A percentile compares a stretch with the other conserved stretches of the same genome.
Conservation (phyloP, 1,140 invertebrate species). For the Conopomorpha cramerella region DNA sequence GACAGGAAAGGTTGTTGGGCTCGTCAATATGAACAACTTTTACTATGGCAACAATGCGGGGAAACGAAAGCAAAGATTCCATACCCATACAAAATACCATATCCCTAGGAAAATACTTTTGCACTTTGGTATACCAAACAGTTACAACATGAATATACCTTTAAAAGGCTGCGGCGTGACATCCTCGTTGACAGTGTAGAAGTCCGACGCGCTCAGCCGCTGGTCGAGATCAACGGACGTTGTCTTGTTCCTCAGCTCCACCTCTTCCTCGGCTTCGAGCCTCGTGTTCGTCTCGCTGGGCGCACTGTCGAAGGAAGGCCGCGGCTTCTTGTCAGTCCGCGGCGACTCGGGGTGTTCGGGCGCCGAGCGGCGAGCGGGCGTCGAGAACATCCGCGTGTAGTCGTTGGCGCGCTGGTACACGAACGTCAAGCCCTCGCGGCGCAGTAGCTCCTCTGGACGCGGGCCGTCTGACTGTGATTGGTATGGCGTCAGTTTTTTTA, state of each 20-base stretch:
- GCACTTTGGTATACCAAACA: too few species aligned
- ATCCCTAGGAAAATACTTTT: too few species aligned
- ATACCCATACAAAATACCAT: too few species aligned
- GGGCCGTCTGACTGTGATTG: conserved; percentile 16
- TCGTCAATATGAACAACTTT: too few species aligned
- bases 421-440: conserved; percentile 53
- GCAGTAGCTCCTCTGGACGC: conserved; percentile 32
- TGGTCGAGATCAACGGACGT: conserved; percentile 12
- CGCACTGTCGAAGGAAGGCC: conserved; percentile 11
- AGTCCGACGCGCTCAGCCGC: conserved; percentile 52
- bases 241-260: conserved; percentile 27
- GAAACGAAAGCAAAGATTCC: too few species aligned
- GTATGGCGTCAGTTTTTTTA: too few species aligned
- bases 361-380: conserved; percentile 37
- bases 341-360: conserved; percentile 38
- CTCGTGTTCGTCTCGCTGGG: background rate
- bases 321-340: conserved; percentile 47
- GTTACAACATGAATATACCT: too few species aligned
- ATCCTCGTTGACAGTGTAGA: conserved; percentile 50
- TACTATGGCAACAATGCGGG: too few species aligned
- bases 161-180: conserved; percentile 52
- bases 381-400: conserved; percentile 57
- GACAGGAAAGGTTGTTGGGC: too few species aligned
- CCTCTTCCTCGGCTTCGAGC: conserved; percentile 14
- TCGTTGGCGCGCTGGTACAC: conserved; percentile 60